A percentile compares a stretch with the other conserved stretches of the same genome.
phyloP scores from a whole-genome alignment of 2,113 vertebrate species.

The Chlorodrepanis virens region DNA sequence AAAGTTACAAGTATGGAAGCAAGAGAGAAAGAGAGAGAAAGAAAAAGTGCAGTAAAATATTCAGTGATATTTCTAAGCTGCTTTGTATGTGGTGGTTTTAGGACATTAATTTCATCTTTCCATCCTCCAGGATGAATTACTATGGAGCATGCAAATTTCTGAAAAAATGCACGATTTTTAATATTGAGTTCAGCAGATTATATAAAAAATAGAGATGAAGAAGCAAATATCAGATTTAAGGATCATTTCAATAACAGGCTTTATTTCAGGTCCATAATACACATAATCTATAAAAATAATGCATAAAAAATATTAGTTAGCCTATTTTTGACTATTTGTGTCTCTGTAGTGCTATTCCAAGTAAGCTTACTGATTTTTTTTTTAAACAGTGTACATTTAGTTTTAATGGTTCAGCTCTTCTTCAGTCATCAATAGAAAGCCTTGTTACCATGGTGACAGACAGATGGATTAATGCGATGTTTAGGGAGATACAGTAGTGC shows the following conservation, averaged over 20 bases:
- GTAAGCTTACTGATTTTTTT: neutral
- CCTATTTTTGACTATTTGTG: neutral
- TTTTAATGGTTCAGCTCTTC: conserved; percentile 26
- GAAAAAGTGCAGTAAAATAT: neutral
- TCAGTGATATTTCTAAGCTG: neutral
- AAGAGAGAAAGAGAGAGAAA: neutral
- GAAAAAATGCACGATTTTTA: neutral
- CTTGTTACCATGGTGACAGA: conserved; percentile 60
- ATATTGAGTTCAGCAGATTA: neutral
- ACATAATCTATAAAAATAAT: neutral
- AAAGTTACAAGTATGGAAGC: neutral
- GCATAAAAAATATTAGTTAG: neutral
- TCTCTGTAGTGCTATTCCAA: neutral
- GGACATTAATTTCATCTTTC: neutral
- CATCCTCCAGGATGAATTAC: neutral
- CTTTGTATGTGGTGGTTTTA: neutral
- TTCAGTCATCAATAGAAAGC: conserved; percentile 52
- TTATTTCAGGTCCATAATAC: neutral
- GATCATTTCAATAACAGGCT: neutral
- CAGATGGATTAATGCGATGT: conserved; percentile 6
- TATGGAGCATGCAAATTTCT: neutral
- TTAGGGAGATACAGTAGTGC: conserved; percentile 24
- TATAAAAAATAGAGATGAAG: neutral
- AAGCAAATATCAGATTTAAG: neutral
- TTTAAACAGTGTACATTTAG: conserved; percentile 15